Evolutionary conservation across 2,888 invertebrate genomes (phyloP).

Genomic region (Limnephilus rhombicus): DNA sequence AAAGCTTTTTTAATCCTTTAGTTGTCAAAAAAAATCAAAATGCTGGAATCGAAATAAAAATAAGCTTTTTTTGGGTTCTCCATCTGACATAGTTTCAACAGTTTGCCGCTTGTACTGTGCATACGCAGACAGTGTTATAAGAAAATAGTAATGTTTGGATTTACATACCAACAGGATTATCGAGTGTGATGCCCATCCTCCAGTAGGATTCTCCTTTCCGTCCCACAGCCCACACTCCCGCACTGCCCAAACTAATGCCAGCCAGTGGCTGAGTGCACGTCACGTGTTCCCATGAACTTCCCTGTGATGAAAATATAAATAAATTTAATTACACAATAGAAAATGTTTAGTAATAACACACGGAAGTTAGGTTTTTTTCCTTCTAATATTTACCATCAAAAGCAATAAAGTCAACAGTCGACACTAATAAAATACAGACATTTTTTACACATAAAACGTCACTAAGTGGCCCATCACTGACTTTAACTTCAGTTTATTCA

Average conservation of each 20-base stretch:
- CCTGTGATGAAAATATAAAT: conserved; percentile 74
- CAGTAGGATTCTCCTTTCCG: conserved; percentile 91
- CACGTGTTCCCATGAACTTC: conserved; percentile 87
- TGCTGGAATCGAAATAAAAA: too few species aligned
- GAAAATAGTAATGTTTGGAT: neutral
- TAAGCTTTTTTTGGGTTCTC: too few species aligned
- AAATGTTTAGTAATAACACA: neutral
- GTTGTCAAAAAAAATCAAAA: too few species aligned
- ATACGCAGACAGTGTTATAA: too few species aligned
- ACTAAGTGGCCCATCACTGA: too few species aligned
- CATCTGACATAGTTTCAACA: too few species aligned
- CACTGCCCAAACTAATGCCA: conserved; percentile 84
- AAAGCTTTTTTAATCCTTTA: too few species aligned
- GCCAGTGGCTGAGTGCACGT: conserved; percentile 88
- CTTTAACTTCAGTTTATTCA: too few species aligned
- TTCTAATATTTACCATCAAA: neutral
- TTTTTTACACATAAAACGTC: too few species aligned
- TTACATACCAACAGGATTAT: conserved; percentile 79
- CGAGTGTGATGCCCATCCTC: conserved; percentile 84
- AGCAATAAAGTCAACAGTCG: neutral
- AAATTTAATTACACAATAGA: neutral
- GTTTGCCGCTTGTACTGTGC: too few species aligned
- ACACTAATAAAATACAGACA: neutral
- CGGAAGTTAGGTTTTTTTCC: too few species aligned
- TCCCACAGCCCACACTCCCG: conserved; percentile 90